These are phyloP conservation scores for Adelphocoris suturalis DNA, from an alignment of 2,888 invertebrate species.

Conservation along the genomic window DNA sequence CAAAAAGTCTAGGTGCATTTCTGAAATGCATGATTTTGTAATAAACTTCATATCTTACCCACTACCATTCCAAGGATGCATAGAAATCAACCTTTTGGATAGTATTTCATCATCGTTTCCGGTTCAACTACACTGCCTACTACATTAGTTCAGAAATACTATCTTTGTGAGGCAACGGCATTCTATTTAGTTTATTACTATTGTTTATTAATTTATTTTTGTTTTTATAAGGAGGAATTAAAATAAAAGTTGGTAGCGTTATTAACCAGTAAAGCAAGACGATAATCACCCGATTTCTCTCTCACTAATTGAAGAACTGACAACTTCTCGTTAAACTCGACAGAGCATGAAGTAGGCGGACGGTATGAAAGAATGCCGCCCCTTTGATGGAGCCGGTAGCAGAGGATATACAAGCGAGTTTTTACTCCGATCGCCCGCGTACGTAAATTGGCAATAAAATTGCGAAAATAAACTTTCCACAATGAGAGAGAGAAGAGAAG, in stretches of 20 bases:
- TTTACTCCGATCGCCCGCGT: constrained; percentile 34
- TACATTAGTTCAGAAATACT: neutral
- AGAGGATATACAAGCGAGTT: constrained; percentile 32
- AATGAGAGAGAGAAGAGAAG: constrained; percentile 33
- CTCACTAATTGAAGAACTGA: constrained; percentile 48
- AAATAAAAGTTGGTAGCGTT: constrained; percentile 50
- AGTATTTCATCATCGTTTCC: no score
- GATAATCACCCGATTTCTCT: constrained; percentile 50
- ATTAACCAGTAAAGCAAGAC: constrained; percentile 53
- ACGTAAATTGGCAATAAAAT: constrained; percentile 53
- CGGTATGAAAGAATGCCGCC: constrained; percentile 29
- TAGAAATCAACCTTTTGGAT: no score
- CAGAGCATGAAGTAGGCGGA: constrained; percentile 16
- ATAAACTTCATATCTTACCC: no score
- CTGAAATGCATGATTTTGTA: no score
- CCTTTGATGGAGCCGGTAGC: constrained; percentile 61
- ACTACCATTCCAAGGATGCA: no score
- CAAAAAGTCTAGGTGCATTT: no score
- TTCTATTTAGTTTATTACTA: no score
- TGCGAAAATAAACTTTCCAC: constrained; percentile 37
- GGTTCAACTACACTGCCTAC: no score
- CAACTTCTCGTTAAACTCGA: constrained; percentile 26
- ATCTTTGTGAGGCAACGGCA: no score
- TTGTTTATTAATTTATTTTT: neutral
- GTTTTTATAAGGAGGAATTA: constrained; percentile 1